Evolutionary conservation across 2,888 invertebrate species (phyloP).

Genomic region (Patella pellucida): DNA sequence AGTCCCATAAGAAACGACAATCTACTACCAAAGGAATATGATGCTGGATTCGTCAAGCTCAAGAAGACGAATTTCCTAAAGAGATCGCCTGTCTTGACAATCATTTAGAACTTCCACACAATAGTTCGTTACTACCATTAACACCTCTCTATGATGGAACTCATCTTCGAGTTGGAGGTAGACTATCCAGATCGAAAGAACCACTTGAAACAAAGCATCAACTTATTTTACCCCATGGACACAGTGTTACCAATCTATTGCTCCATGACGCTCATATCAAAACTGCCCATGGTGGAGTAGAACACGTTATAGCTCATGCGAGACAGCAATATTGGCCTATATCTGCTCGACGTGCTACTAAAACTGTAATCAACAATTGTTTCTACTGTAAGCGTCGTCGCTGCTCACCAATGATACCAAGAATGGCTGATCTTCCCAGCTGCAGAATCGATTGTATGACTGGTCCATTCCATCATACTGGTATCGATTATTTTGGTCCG

Average conservation of each 20-base stretch:
- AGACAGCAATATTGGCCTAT: slow-evolving; percentile 14
- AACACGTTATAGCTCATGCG: slow-evolving; percentile 10
- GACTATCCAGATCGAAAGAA: slow-evolving; percentile 3
- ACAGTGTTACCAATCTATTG: not conserved
- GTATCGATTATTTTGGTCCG: slow-evolving; percentile 23
- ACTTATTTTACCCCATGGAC: slow-evolving; percentile 1
- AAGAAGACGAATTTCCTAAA: slow-evolving; percentile 3
- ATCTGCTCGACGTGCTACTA: not conserved
- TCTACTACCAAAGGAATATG: not conserved
- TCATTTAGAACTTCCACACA: not conserved
- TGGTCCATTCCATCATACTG: slow-evolving; percentile 11
- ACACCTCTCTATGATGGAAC: slow-evolving; percentile 15
- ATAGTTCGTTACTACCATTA: slow-evolving; percentile 10
- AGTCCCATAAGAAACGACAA: not conserved
- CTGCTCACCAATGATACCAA: not conserved
- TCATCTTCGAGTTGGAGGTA: not conserved
- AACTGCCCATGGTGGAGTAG: slow-evolving; percentile 12
- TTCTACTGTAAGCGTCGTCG: not conserved
- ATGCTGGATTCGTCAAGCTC: too few species aligned
- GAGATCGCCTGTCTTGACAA: not conserved
- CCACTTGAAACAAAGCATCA: slow-evolving; percentile 15
- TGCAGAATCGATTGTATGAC: slow-evolving; percentile 7
- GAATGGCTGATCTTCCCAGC: slow-evolving; percentile 23
- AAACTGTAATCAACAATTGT: not conserved
- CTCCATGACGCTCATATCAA: slow-evolving; percentile 13